phyloP scores from a whole-genome alignment of 2,797 vertebrate genomes.

The Ispidina picta region DNA sequence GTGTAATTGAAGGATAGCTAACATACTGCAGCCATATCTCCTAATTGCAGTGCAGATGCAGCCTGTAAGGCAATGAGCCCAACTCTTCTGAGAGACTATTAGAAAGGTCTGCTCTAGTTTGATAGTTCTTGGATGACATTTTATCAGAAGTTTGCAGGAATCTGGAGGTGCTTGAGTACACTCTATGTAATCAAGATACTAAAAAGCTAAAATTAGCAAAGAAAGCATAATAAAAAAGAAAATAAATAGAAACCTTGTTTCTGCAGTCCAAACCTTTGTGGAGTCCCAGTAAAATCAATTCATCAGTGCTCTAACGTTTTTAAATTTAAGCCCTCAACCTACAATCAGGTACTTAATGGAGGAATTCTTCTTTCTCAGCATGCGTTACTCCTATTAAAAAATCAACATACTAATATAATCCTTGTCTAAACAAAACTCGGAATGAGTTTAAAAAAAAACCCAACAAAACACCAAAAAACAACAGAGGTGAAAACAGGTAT shows the following conservation, averaged over 20 bases:
- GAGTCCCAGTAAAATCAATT: not conserved
- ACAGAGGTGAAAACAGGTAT: not conserved
- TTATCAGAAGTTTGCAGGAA: conserved; percentile 42
- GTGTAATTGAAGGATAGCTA: not conserved
- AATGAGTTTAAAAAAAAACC: not conserved
- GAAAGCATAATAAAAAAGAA: not conserved
- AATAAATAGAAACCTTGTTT: not conserved
- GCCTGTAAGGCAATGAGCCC: not conserved
- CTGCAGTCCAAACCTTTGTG: not conserved
- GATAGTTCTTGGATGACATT: conserved; percentile 12
- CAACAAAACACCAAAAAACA: not conserved
- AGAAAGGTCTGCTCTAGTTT: conserved; percentile 15
- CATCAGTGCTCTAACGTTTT: not conserved
- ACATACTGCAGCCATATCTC: conserved; percentile 1
- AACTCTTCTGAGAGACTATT: not conserved
- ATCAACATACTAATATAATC: not conserved
- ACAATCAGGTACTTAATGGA: not conserved
- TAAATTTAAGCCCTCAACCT: not conserved
- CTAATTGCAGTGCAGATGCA: conserved; percentile 17
- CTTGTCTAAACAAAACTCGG: not conserved
- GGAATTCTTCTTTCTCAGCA: not conserved
- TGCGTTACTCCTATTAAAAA: not conserved
- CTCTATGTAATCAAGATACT: not conserved
- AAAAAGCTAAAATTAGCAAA: not conserved
- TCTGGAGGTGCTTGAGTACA: not conserved